Base-by-base conservation (phyloP, 1,140 invertebrate genomes). In the Pseudachorutes palmiensis region DNA sequence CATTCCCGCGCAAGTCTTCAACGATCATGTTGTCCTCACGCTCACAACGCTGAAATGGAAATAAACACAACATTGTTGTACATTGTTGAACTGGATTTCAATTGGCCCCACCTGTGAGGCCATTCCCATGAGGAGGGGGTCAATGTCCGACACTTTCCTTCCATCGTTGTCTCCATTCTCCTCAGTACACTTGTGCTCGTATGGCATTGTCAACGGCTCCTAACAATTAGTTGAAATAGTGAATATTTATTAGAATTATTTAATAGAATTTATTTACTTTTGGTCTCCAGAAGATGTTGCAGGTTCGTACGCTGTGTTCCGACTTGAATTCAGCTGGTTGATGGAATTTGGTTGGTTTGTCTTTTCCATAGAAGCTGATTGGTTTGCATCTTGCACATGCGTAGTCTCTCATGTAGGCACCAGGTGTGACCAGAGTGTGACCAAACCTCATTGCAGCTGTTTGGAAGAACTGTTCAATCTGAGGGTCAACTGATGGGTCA, bases 391-490 rank as follows among this genome's bases (percentile, higher is more conserved):
- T 48, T 0, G 24, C 49, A 51, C 67, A 70, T 26, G 70, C 62
- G 58, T 70, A 75, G 31, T 72, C 66, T 66, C 77, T 73, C 76
- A 75, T 72, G 71, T 76, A 78, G 0, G 76, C 72, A 69, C 78
- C 83, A 30, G 81, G 77, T 29, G 82, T 80, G 19, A 85, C 83
- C 24, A 86, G 72, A 2, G 86, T 68, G 30, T 72, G 67, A 33
- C 85, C 85, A 76, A 86, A 88, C 67, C 85, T 77, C 78, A 87
- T 85, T 1, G 86, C 86, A 16, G 85, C 85, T 2, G 84, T 79
- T 75, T 87, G 85, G 74, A 88, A 88, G 66, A 86, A 82, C 65
- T 87, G 85, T 28, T 85, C 82, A 59, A 88, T 85, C 70, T 86
- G 84, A 5, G 87, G 86, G 77, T 87, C 82, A 30, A 85, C 77